Evolutionary conservation across 2,888 invertebrate genomes (phyloP), one percentile per base, ranked within the genome.

Genomic region (Zonitis immaculata): DNA sequence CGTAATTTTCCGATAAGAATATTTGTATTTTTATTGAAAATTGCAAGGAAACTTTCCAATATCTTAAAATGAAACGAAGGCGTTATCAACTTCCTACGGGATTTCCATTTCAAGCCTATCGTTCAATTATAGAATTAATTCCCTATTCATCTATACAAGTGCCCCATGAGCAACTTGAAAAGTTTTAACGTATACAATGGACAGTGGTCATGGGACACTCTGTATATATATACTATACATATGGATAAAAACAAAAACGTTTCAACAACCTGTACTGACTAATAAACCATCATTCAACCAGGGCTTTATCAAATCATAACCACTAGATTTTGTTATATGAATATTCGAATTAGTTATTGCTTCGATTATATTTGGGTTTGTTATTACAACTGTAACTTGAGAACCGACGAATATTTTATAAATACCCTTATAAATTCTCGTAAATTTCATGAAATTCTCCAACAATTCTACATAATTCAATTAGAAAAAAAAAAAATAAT

Each of bases 231-330:
- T n/a, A n/a, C n/a, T n/a, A n/a, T n/a, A n/a, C n/a, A n/a, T n/a
- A n/a, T n/a, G n/a, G n/a, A n/a, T 3, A 47, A 14, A 14, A 5
- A 14, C 1, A 27, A 42, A 42, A 26, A 28, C 6, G 2, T 5
- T 3, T 26, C 9, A 53, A 14, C 54, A 60, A 76, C 77, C 75
- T 62, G 66, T 61, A 47, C 74, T 75, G 6, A 74, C 74, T 1
- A 77, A 62, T 42, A 77, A 65, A 46, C 76, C 76, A 6, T 67
- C 68, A 8, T 65, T 58, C 6, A 77, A 62, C 77, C 77, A 77
- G 7, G 70, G 68, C 28, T 66, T 58, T 5, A 76, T 52, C 8
- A 66, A 52, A 27, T 65, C 20, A 42, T 76, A 77, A 0, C 69
- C 9, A 0, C n/a, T 1, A 48, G 73, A 68, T 60, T 77, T 77